A percentile compares a stretch with the other conserved stretches of the same genome.
phyloP scores from a whole-genome alignment of 1,140 invertebrate genomes.

The Thalassaphorura encarpata region DNA sequence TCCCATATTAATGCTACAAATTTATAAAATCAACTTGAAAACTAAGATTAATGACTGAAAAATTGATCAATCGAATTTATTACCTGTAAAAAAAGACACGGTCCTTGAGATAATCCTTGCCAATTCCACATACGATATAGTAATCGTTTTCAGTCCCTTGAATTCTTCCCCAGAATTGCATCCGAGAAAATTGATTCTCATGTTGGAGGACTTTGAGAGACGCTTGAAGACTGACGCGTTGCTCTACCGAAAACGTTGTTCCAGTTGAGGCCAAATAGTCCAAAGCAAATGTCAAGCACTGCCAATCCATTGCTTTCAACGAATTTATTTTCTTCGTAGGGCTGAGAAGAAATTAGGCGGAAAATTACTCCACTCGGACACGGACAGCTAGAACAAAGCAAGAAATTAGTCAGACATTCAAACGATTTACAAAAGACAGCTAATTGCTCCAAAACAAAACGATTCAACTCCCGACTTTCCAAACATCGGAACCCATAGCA shows the following conservation, averaged over 20 bases:
- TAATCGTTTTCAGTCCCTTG: slow-evolving; percentile 56
- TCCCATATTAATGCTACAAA: slow-evolving; percentile 17
- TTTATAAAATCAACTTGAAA: too few species aligned
- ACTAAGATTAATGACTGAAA: too few species aligned
- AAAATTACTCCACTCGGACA: too few species aligned
- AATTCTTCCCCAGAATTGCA: slow-evolving; percentile 64
- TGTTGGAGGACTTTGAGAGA: slow-evolving; percentile 57
- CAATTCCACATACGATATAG: slow-evolving; percentile 59
- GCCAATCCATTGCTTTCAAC: slow-evolving; percentile 32
- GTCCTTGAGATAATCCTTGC: slow-evolving; percentile 52
- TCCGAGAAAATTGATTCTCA: slow-evolving; percentile 61
- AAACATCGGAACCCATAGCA: too few species aligned
- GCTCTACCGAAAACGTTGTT: slow-evolving; percentile 52
- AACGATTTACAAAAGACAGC: too few species aligned
- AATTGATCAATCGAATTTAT: too few species aligned
- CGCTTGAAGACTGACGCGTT: slow-evolving; percentile 53
- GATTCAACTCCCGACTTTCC: too few species aligned
- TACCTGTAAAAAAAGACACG: slow-evolving; percentile 57
- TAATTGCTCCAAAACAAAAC: too few species aligned
- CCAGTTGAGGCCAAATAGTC: slow-evolving; percentile 45
- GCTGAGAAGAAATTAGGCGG: too few species aligned
- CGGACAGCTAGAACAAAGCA: too few species aligned
- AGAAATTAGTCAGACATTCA: too few species aligned
- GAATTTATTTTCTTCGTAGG: too few species aligned
- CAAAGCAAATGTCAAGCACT: slow-evolving; percentile 17